Evolutionary conservation across 2,888 invertebrate genomes (phyloP), one percentile per base, ranked within the genome.

Genomic region (Agrotis exclamationis): DNA sequence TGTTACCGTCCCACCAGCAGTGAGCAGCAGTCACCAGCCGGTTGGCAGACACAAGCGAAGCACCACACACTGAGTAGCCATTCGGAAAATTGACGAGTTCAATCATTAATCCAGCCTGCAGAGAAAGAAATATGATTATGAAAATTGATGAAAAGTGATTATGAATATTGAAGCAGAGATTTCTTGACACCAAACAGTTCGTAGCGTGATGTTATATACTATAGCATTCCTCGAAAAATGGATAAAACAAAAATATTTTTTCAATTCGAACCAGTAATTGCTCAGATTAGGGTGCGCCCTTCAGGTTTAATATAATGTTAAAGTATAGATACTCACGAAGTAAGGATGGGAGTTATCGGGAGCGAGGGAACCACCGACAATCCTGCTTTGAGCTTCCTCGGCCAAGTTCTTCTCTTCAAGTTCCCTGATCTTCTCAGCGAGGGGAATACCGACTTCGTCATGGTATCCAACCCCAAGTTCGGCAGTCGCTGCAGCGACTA

Each of bases 11-110:
- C 66, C 76, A 85, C 92, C 93, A 93, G 85, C 93, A 93, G 81
- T 93, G 93, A 11, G 93, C 93, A 0, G 93, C 93, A 0, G 93
- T 93, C n/a, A 92, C 84, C 22, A 92, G 79, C 0, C 93, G 87
- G 77, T 83, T 89, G n/a, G 80, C 13, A 0, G 88, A 78, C 4
- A 93, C 13, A 2, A 93, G 82, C 0, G 91, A 87, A 0, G 91
- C 85, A 0, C 93, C 93, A 28, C 93, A 94, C 0, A 86, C 93
- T 0, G 92, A 92, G 20, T 80, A 81, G 0, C 89, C 89, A 2
- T 82, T 71, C 5, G 77, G 60, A 13, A 70, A 0, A 63, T 84
- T 85, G 28, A 85, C 56, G 57, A 93, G 85, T n/a, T 73, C 85
- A 66, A 93, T 91, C 16, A 93, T 44, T 1, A 93, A 74, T 9